Base-by-base conservation (phyloP, 2,888 invertebrate genomes). In the Escarpia spicata region DNA sequence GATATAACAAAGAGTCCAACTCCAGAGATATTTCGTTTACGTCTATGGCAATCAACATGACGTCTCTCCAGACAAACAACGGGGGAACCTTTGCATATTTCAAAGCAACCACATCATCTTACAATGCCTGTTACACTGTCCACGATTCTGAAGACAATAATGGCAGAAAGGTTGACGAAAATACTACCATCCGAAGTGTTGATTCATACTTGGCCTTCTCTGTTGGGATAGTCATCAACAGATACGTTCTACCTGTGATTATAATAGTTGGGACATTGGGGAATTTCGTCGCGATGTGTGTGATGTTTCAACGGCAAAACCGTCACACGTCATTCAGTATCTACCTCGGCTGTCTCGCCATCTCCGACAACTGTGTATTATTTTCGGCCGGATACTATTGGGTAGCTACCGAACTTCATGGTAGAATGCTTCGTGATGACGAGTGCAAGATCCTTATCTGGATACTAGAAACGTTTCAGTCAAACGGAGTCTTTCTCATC, bases 301-400 rank as follows among this genome's bases (percentile, higher is more conserved):
- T 92, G 43, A 92, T 92, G 92, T 26, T 91, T 6, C 92, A 92
- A 45, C 91, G 60, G 12, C 26, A 60, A 26, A 92, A 92, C 92
- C 60, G 92, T 1, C 91, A 91, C 43, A 91, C 90, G n/a, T 92
- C 92, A 19, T 92, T 19, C 44, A 92, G 92, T 90, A 90, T 91
- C 58, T 93, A 93, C 44, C 90, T 92, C 26, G 92, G 90, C 1
- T 58, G 45, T 43, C 91, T 93, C 43, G 93, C 93, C 37, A 37
- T 93, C 3, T 92, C 92, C 12, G 93, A 93, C 91, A 92, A 58
- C 75, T 15, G 90, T 19, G 91, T 92, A 10, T 45, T 93, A 12
- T 92, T 52, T n/a, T 2, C 52, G n/a, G 91, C 90, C 15, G 75
- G 31, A 10, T 52, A 91, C 44, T 92, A 89, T 37, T 92, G 91